Percentiles rank a stretch among this genome's conserved stretches.
Evolutionary conservation across 2,888 invertebrate species (phyloP).

Genomic region (Synanthedon andrenaeformis): DNA sequence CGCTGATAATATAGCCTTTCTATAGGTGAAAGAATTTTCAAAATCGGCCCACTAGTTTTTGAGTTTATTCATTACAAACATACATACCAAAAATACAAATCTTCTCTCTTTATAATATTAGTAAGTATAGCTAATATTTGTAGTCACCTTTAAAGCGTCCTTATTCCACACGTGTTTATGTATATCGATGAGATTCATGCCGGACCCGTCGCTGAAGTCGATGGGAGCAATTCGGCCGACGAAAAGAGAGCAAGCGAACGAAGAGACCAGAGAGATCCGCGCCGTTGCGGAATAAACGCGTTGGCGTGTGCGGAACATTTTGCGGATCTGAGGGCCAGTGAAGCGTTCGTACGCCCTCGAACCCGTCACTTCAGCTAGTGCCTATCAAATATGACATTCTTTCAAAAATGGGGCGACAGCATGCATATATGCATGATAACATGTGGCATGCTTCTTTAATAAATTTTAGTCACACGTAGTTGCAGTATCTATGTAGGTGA

Average conservation of each 20-base stretch:
- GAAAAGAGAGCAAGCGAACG: conserved; percentile 90
- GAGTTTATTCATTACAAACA: not conserved
- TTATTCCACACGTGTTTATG: conserved; percentile 81
- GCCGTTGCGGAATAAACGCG: conserved; percentile 72
- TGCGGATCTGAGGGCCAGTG: conserved; percentile 94
- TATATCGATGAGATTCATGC: conserved; percentile 95
- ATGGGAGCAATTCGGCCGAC: conserved; percentile 90
- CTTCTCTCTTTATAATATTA: too few species aligned
- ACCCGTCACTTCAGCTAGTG: conserved; percentile 84
- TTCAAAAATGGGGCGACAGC: too few species aligned
- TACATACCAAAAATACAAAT: too few species aligned
- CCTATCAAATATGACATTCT: conserved; percentile 35
- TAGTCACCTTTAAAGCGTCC: conserved; percentile 75
- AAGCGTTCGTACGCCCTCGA: conserved; percentile 91
- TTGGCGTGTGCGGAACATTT: conserved; percentile 78
- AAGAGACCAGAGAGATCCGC: conserved; percentile 92
- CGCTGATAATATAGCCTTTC: too few species aligned
- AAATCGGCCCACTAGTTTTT: too few species aligned
- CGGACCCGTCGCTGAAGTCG: conserved; percentile 93
- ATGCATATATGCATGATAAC: too few species aligned
- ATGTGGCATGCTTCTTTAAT: too few species aligned
- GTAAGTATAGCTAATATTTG: conserved; percentile 3
- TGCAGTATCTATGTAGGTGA: not conserved
- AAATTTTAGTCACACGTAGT: not conserved
- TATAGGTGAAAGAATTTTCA: too few species aligned